phyloP scores from a whole-genome alignment of 2,888 invertebrate species.

The Drosophila neutralis region DNA sequence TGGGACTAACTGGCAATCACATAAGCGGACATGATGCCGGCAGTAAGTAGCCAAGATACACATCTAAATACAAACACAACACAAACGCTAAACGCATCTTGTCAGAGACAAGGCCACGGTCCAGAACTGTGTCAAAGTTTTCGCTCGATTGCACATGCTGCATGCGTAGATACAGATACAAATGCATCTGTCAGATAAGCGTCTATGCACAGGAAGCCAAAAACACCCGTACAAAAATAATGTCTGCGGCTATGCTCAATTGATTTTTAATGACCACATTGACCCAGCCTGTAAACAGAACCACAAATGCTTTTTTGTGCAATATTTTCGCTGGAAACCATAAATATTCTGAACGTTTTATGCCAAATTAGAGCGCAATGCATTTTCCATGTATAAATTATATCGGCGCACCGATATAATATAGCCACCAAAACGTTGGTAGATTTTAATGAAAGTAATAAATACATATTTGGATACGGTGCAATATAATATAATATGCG shows the following conservation, averaged over 20 bases:
- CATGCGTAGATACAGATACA: slow-evolving; percentile 45
- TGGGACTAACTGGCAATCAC: slow-evolving; percentile 84
- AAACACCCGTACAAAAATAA: slow-evolving; percentile 5
- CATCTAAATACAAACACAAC: slow-evolving; percentile 23
- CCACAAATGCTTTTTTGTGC: slow-evolving; percentile 35
- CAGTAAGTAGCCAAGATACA: slow-evolving; percentile 80
- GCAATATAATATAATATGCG: slow-evolving; percentile 30
- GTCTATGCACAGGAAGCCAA: slow-evolving; percentile 17
- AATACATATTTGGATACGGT: slow-evolving; percentile 5
- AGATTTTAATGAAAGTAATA: slow-evolving; percentile 63
- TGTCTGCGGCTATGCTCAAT: slow-evolving; percentile 61
- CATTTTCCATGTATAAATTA: slow-evolving; percentile 61
- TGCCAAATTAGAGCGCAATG: slow-evolving; percentile 65
- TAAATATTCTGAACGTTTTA: slow-evolving; percentile 69
- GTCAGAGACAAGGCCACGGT: slow-evolving; percentile 34
- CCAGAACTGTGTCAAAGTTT: slow-evolving; percentile 53
- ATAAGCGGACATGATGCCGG: slow-evolving; percentile 80
- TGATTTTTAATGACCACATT: slow-evolving; percentile 75
- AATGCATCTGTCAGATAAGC: slow-evolving; percentile 41
- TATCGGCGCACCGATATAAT: slow-evolving; percentile 8
- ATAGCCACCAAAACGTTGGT: slow-evolving; percentile 58
- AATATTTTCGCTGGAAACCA: slow-evolving; percentile 46
- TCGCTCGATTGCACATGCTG: slow-evolving; percentile 48
- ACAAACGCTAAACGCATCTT: slow-evolving; percentile 19
- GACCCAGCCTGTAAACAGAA: slow-evolving; percentile 56